phyloP scores from a whole-genome alignment of 2,888 invertebrate species.

The Agrotis ipsilon region DNA sequence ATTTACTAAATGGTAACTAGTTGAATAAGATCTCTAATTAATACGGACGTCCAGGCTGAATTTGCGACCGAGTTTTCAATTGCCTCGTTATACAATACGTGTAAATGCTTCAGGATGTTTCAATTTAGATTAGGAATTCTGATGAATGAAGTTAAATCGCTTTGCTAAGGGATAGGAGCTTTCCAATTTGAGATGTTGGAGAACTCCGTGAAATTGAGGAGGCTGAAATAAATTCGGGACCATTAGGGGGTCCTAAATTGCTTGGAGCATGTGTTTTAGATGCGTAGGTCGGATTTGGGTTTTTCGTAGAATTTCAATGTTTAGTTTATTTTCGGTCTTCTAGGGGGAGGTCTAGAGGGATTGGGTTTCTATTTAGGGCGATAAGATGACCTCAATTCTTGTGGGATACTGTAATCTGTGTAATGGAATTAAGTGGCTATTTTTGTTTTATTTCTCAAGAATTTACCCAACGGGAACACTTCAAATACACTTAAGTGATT shows the following conservation, averaged over 20 bases:
- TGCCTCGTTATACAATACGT: slow-evolving; percentile 54
- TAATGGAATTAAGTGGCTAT: neutral
- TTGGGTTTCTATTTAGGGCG: neutral
- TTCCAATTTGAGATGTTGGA: slow-evolving; percentile 43
- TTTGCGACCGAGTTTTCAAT: slow-evolving; percentile 66
- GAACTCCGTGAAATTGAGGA: slow-evolving; percentile 42
- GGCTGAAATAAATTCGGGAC: slow-evolving; percentile 37
- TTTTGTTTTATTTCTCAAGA: neutral
- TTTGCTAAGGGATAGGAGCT: slow-evolving; percentile 25
- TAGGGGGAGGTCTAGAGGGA: neutral
- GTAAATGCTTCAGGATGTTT: slow-evolving; percentile 61
- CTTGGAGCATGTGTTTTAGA: slow-evolving; percentile 42
- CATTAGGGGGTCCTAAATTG: slow-evolving; percentile 34
- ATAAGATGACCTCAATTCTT: slow-evolving; percentile 2
- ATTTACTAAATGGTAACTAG: slow-evolving; percentile 65
- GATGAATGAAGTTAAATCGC: slow-evolving; percentile 55
- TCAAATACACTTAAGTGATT: no score
- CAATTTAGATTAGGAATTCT: slow-evolving; percentile 63
- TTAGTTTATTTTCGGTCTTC: slow-evolving; percentile 15
- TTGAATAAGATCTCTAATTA: slow-evolving; percentile 69
- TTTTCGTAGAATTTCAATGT: slow-evolving; percentile 23
- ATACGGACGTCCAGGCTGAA: slow-evolving; percentile 62
- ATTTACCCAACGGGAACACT: neutral
- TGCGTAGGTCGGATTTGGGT: slow-evolving; percentile 21
- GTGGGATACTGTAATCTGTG: neutral